Evolutionary conservation across 2,888 invertebrate genomes (phyloP), one percentile per base, ranked within the genome.

Genomic region (Pterostichus niger): DNA sequence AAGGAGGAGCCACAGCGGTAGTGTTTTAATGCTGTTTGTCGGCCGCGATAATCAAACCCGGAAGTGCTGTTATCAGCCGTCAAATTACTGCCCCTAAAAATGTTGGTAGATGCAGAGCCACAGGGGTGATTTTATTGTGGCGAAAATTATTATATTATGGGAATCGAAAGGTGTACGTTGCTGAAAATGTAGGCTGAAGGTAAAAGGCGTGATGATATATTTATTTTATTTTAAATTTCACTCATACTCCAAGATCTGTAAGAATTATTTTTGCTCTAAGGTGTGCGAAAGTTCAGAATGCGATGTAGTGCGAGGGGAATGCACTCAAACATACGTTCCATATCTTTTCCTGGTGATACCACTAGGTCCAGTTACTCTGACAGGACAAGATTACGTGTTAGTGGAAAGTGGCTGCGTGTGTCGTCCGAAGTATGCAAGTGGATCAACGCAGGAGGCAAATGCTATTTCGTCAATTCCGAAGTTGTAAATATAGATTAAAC

Each of bases 361-460:
- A 0, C 89, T 97, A 81, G 97, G 97, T 6, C 97, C 97, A 11
- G 97, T 97, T 15, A 97, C 97, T 10, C 91, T 97, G 15, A 97
- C 97, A 3, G 97, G 97, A 5, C 97, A 97, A 89, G 97, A 97
- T 90, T 98, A 98, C 90, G 97, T 98, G n/a, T 91, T 98, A 75
- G 97, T 98, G 33, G 97, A 98, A 89, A 97, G 96, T 87, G 97
- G 97, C n/a, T 98, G 97, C 89, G 96, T 97, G 35, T 98, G 97
- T 89, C 92, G 93, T 86, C 94, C 94, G 35, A 90, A 90, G 86
- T 89, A 89, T 84, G 88, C 90, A 0, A 86, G 88, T 10, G 88
- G 88, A 79, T 86, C 86, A 77, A 88, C 86, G 85, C 88, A 88
- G 84, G 89, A 89, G 84, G 88, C 89, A 10, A 88, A 87, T 84